Evolutionary conservation across 2,797 vertebrate genomes (phyloP).

Genomic region (Corythornis leucogaster): DNA sequence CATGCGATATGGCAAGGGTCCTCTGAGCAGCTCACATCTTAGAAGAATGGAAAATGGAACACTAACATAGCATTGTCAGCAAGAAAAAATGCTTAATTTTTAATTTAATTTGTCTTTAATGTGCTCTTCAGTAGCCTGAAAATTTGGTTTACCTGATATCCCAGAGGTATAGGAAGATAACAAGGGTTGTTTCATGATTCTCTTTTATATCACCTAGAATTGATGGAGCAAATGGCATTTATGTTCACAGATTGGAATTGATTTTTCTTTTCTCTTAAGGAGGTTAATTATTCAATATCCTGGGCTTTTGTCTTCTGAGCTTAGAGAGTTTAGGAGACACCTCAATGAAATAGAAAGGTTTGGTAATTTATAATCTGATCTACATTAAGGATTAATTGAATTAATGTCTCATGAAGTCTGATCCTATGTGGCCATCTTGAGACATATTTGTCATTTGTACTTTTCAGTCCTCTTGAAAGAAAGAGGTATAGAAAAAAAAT

Average conservation of each 20-base stretch:
- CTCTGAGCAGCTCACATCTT: not conserved
- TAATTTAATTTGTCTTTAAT: not conserved
- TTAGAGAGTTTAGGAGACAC: not conserved
- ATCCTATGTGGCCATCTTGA: not conserved
- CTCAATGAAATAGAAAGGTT: not conserved
- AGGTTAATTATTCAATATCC: slow-evolving; percentile 48
- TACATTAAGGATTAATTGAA: not conserved
- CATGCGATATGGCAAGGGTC: not conserved
- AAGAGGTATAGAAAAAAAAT: not conserved
- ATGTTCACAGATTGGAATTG: not conserved
- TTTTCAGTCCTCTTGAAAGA: not conserved
- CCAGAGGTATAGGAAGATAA: not conserved
- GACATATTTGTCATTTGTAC: not conserved
- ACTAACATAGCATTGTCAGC: not conserved
- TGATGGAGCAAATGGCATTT: not conserved
- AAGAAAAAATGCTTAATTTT: not conserved
- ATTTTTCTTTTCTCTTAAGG: slow-evolving; percentile 44
- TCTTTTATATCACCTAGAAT: not conserved
- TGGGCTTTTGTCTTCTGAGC: not conserved
- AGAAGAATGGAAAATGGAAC: not conserved
- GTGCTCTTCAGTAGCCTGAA: not conserved
- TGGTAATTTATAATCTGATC: slow-evolving; percentile 3
- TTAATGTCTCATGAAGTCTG: not conserved
- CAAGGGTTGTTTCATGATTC: not conserved
- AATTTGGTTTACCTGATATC: not conserved